A percentile compares a stretch with the other conserved stretches of the same genome.
Evolutionary conservation across 2,113 vertebrate species (phyloP).

Genomic region (Odocoileus virginianus): DNA sequence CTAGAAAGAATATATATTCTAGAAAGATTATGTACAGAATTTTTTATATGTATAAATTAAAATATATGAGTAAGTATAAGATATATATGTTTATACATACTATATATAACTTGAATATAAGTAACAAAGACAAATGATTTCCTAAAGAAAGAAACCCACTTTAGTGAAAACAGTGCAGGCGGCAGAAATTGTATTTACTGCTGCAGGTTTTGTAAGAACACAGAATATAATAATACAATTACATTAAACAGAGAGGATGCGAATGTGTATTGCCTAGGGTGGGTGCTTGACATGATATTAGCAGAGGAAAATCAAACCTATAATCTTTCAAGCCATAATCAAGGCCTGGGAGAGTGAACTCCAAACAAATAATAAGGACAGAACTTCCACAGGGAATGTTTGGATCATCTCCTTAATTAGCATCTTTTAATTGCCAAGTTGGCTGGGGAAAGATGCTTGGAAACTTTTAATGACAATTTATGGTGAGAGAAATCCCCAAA

Average conservation of each 20-base stretch:
- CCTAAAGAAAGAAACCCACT: not conserved
- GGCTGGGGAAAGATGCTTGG: not conserved
- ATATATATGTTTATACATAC: not conserved
- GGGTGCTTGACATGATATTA: not conserved
- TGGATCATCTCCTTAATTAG: not conserved
- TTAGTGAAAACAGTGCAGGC: not conserved
- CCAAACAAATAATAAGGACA: not conserved
- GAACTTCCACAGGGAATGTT: not conserved
- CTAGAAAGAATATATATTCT: not conserved
- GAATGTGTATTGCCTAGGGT: not conserved
- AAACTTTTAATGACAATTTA: slow-evolving; percentile 25
- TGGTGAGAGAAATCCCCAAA: not conserved
- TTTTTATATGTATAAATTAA: not conserved
- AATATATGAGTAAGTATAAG: not conserved
- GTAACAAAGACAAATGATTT: not conserved
- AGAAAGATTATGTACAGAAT: not conserved
- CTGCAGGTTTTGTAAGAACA: not conserved
- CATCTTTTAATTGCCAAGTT: not conserved
- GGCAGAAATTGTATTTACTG: not conserved
- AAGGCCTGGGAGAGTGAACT: not conserved
- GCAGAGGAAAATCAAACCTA: not conserved
- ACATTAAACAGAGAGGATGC: not conserved
- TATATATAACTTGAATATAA: not conserved
- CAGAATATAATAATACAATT: not conserved
- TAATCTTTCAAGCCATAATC: not conserved